Percentiles rank a stretch among this genome's conserved stretches.
These are phyloP conservation scores for Babylonia areolata DNA, from an alignment of 1,140 invertebrate species.

Conservation along the genomic window DNA sequence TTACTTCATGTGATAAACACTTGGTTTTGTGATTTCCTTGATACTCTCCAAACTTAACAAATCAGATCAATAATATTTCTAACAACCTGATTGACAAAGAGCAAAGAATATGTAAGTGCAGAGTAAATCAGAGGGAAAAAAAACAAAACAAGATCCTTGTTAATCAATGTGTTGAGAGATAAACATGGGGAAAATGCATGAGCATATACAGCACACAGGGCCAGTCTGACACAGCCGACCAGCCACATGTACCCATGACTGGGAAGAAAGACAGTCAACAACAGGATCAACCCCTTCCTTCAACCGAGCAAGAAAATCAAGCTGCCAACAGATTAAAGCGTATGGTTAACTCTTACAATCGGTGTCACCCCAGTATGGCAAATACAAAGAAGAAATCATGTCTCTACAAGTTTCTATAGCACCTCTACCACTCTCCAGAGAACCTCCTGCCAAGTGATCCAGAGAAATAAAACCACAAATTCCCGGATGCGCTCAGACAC, in stretches of 20 bases:
- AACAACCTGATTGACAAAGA: too few relatives aligned
- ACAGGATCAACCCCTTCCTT: neutral
- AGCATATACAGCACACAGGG: neutral
- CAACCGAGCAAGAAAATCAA: neutral
- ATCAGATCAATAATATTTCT: too few relatives aligned
- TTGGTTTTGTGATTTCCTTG: too few relatives aligned
- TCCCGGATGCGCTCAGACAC: conserved; percentile 50
- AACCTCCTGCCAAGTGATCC: conserved; percentile 29
- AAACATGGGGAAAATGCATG: neutral
- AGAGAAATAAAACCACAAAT: conserved; percentile 44
- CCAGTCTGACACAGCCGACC: neutral
- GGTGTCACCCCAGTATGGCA: neutral
- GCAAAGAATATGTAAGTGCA: neutral
- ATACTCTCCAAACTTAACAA: too few relatives aligned
- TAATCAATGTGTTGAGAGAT: neutral
- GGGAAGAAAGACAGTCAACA: neutral
- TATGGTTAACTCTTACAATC: neutral
- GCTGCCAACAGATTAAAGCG: neutral
- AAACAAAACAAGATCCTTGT: neutral
- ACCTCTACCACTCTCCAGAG: conserved; percentile 33
- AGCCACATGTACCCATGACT: neutral
- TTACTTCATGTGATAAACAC: too few relatives aligned
- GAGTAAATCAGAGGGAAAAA: neutral
- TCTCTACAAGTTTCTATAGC: neutral
- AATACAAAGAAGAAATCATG: conserved; percentile 3